Base-by-base conservation (phyloP, 2,113 vertebrate species). In the Oriolus oriolus region DNA sequence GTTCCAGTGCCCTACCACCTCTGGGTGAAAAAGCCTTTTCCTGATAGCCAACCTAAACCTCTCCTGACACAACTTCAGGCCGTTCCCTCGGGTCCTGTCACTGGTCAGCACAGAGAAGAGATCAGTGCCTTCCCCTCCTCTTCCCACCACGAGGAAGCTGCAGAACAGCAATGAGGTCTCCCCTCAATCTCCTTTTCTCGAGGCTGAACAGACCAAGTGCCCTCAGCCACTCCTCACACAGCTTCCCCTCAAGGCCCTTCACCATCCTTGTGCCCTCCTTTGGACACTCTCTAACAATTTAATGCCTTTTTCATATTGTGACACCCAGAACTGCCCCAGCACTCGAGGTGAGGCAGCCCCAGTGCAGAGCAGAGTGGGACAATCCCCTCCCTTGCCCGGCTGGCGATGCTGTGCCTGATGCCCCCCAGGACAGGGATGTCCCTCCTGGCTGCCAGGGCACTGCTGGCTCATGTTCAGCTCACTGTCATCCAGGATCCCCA, bases 401-500 rank as follows among this genome's bases (percentile, higher is more conserved):
- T 61, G 56, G 10, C 0, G 0, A 50, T 70, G 44, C 54, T 60
- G 30, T 1, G 0, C 44, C 79, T 70, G 30, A 60, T 60, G 45
- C 6, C 2, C 27, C 50, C 8, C 37, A 53, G 56, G 16, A 37
- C 39, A 53, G 41, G 41, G 41, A 41, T 41, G 41, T 41, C 39
- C 57, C 39, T 73, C 22, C 81, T 37, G 68, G 57, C 81, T 54
- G 68, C 49, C 81, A 63, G 47, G 57, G 37, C 39, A 37, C 81
- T 84, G 47, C 68, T 63, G 81, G 5, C 22, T 54, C 22, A 11
- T 6, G 15, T 22, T 15, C 22, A 64, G 0, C 6, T 63, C 4
- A 1, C 8, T 33, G 6, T 1, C 0, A 0, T 37, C 33, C 47
- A 26, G 20, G 10, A 61, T 4, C 5, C 3, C 22, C 31, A 73